Base-by-base conservation (phyloP, 2,113 vertebrate species). In the Phoxinus phoxinus region DNA sequence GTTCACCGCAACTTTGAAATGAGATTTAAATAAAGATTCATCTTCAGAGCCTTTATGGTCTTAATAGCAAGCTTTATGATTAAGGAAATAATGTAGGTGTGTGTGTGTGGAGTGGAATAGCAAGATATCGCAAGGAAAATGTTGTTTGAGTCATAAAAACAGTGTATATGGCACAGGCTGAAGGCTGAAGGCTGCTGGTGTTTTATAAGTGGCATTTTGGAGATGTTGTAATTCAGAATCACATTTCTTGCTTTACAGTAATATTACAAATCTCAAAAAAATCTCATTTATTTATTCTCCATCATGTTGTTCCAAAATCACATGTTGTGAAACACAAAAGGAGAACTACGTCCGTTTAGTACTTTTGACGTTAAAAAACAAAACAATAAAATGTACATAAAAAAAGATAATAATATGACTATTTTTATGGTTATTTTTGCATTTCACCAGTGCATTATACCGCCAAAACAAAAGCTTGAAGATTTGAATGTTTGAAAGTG, bases 71-170 rank as follows among this genome's bases (percentile, higher is more conserved):
- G 59, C 17, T 65, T 65, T 48, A 37, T 65, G 78, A 81, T 65
- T 61, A 46, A 11, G 63, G 44, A 82, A 67, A 82, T 32, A 46
- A 30, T 4, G 80, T 71, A 82, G 44, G 25, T 82, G 80, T 48
- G 23, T 82, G 80, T 48, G 23, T 48, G 37, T 46, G 32, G 30
- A 53, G 80, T 48, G 46, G 21, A 69, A 82, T 3, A 71, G 44
- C 27, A 23, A 37, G 53, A 35, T 32, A 56, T 67, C 25, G 35
- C 10, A 37, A 71, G 44, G 63, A 82, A 65, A 67, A 53, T 41
- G 51, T 79, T 59, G 76, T 59, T 56, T 79, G 63, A 53, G 44
- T 71, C 63, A 82, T 83, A 83, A 72, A 71, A 72, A 7, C 46
- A 1, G 53, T 25, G 23, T 41, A 25, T 61, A 9, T 72, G 81